A percentile compares a stretch with the other conserved stretches of the same genome.
phyloP scores from a whole-genome alignment of 1,140 invertebrate species.

The Tribolium castaneum region DNA sequence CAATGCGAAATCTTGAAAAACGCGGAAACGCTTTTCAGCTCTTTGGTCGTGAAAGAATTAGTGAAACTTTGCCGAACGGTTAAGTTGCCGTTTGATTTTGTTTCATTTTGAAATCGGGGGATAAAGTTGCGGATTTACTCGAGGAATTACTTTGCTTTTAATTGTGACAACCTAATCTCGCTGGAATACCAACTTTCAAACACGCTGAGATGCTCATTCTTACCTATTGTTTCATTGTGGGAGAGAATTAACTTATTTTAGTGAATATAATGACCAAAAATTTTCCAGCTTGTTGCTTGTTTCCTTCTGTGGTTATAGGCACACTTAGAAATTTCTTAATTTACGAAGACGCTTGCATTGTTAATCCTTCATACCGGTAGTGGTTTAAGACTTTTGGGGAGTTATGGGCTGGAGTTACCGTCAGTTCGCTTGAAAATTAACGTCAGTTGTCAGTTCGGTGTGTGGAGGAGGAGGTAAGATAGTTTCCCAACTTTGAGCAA shows the following conservation, averaged over 20 bases:
- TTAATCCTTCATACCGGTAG: not conserved
- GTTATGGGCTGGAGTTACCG: not conserved
- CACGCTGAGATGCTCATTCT: not conserved
- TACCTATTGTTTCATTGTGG: not conserved
- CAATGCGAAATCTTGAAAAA: not conserved
- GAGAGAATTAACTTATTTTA: not conserved
- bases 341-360: not conserved
- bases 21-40: slow-evolving; percentile 12
- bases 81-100: slow-evolving; percentile 20
- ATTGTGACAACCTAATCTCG: slow-evolving; percentile 3
- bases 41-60: not conserved
- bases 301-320: too few species aligned
- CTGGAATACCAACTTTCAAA: slow-evolving; percentile 7
- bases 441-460: not conserved
- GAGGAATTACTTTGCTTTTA: slow-evolving; percentile 20
- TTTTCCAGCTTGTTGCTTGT: not conserved
- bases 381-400: not conserved
- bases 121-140: slow-evolving; percentile 16
- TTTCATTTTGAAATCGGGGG: slow-evolving; percentile 15
- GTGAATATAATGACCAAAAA: not conserved
- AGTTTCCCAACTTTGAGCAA: not conserved
- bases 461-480: not conserved
- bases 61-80: slow-evolving; percentile 13
- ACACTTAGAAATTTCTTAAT: not conserved
- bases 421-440: not conserved